Evolutionary conservation across 2,888 invertebrate species (phyloP).

Genomic region (Aphidoletes aphidimyza): DNA sequence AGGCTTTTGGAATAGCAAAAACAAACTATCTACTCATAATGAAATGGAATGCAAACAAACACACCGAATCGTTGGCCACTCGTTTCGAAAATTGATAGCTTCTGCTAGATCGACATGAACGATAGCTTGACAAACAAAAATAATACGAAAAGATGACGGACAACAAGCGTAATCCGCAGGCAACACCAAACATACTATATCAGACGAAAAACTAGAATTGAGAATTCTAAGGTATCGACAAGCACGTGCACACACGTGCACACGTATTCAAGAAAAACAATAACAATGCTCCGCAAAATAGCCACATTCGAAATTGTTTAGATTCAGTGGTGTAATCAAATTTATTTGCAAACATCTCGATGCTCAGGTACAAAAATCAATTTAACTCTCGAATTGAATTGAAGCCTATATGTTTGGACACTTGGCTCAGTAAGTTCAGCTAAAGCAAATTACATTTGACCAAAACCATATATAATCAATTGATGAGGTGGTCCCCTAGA

Average conservation of each 20-base stretch:
- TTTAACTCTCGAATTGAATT: background rate
- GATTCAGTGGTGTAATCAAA: background rate
- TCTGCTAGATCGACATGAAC: background rate
- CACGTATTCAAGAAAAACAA: background rate
- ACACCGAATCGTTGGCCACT: too few species aligned
- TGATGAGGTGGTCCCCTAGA: too few species aligned
- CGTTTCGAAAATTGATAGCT: too few species aligned
- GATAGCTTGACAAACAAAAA: background rate
- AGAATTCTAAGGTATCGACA: too few species aligned
- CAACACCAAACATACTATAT: background rate
- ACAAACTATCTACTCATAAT: background rate
- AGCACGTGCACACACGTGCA: background rate
- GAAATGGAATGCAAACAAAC: background rate
- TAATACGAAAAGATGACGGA: conserved; percentile 20
- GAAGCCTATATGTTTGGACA: background rate
- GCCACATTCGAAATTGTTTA: background rate
- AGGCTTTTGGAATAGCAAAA: background rate
- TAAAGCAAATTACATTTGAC: too few species aligned
- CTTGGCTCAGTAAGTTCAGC: too few species aligned
- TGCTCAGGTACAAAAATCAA: background rate
- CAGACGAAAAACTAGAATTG: background rate
- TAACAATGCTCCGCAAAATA: background rate
- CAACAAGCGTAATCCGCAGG: background rate
- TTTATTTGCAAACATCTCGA: background rate
- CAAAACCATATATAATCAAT: too few species aligned